Evolutionary conservation across 2,113 vertebrate species (phyloP), one percentile per base, ranked within the genome.

Genomic region (Aix galericulata): DNA sequence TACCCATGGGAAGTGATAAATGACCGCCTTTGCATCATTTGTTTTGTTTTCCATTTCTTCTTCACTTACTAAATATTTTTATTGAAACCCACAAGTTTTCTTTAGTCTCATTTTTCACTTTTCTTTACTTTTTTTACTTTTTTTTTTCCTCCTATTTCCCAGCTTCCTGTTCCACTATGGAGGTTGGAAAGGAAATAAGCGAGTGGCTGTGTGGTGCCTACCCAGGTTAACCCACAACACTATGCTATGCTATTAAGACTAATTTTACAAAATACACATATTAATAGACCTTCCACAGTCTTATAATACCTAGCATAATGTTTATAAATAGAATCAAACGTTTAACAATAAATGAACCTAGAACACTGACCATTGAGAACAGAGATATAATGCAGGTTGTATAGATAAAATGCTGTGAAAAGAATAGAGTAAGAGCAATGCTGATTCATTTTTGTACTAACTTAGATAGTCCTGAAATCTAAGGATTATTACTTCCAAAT

Each of bases 181-280:
- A 40, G 5, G 11, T 7, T 26, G 26, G 16, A 9, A 25, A 62
- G 23, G 25, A 62, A 34, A 16, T 26, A 23, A 62, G n/a, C 17
- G 34, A 36, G 23, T 62, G 23, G 9, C 14, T 38, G 34, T 60
- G n/a, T 62, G 50, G 50, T 25, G 23, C 23, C 23, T 52, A 52
- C 50, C 50, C 50, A 25, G 23, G 22, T 52, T 52, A 52, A 52
- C 6, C 50, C 22, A 52, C 50, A 52, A 52, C 22, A 6, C 50
- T 44, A 2, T 17, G 11, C 3, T 48, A 11, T 11, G 9, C 20
- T 1, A 2, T 53, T 56, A 50, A 36, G 62, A 50, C 1, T 67
- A 25, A 34, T 55, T 52, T 60, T 76, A 53, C 13, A 91, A 55
- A 69, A 50, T 22, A 44, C 5, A n/a, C 1, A 7, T 53, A 66